Evolutionary conservation across 2,888 invertebrate genomes (phyloP).

Genomic region (Amorpha juglandis): DNA sequence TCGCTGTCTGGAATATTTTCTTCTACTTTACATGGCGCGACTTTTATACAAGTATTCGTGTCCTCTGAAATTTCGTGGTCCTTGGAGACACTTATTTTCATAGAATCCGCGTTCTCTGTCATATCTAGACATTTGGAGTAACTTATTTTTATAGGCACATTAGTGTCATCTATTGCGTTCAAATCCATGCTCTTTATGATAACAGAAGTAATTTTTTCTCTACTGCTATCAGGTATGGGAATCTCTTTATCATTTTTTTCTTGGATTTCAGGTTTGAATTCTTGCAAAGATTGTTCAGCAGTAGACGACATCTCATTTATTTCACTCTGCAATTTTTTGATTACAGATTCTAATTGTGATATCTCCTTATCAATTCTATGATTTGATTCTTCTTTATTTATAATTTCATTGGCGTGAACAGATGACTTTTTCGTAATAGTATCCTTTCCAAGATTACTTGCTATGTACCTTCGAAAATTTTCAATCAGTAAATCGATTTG

Average conservation of each 20-base stretch:
- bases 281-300: constrained; percentile 31
- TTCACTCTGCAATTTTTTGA: constrained; percentile 59
- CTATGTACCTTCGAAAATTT: constrained; percentile 42
- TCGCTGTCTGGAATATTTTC: constrained; percentile 1
- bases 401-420: constrained; percentile 38
- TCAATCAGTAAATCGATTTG: constrained; percentile 38
- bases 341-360: constrained; percentile 54
- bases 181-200: not conserved
- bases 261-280: not conserved
- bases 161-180: not conserved
- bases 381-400: constrained; percentile 32
- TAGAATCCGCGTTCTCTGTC: not conserved
- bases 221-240: not conserved
- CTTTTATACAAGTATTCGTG: not conserved
- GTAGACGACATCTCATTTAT: constrained; percentile 50
- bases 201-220: not conserved
- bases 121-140: not conserved
- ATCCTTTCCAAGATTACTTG: constrained; percentile 40
- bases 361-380: constrained; percentile 58
- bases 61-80: not conserved
- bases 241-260: not conserved
- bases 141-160: not conserved
- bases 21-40: not conserved
- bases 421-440: constrained; percentile 41
- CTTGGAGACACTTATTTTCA: not conserved